A percentile compares a stretch with the other conserved stretches of the same genome.
Conservation (phyloP, 2,797 vertebrate genomes). For the Harpagifer antarcticus region DNA sequence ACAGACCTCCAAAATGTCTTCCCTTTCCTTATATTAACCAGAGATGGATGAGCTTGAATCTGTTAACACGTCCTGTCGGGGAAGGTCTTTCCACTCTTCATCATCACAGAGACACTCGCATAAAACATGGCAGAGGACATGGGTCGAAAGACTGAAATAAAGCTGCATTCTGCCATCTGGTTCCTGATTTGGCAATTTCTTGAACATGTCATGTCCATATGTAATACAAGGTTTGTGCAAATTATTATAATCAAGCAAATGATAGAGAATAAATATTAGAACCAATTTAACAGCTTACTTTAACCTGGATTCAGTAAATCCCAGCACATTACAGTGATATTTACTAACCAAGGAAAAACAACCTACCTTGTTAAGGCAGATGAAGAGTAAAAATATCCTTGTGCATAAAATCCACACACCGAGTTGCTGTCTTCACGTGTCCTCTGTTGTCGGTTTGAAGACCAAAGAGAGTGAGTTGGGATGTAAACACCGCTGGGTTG, state of each 20-base stretch:
- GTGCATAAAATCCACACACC: neutral
- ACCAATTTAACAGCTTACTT: no score
- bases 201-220: neutral
- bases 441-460: neutral
- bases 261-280: neutral
- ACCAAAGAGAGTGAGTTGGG: constrained; percentile 3
- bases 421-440: neutral
- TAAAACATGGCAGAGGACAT: constrained; percentile 44
- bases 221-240: neutral
- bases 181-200: neutral
- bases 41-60: constrained; percentile 53
- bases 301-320: neutral
- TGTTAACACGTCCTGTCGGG: constrained; percentile 42
- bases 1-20: constrained; percentile 20
- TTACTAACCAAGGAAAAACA: neutral
- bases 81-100: constrained; percentile 66
- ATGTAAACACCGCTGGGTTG: constrained; percentile 32
- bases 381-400: neutral
- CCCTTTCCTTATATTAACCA: constrained; percentile 44
- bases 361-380: constrained; percentile 46
- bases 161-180: neutral
- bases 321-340: no score
- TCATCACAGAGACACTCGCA: constrained; percentile 56
- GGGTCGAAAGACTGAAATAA: constrained; percentile 27
- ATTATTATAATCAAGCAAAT: neutral